Base-by-base conservation (phyloP, 2,113 vertebrate genomes). In the Artemisiospiza belli region DNA sequence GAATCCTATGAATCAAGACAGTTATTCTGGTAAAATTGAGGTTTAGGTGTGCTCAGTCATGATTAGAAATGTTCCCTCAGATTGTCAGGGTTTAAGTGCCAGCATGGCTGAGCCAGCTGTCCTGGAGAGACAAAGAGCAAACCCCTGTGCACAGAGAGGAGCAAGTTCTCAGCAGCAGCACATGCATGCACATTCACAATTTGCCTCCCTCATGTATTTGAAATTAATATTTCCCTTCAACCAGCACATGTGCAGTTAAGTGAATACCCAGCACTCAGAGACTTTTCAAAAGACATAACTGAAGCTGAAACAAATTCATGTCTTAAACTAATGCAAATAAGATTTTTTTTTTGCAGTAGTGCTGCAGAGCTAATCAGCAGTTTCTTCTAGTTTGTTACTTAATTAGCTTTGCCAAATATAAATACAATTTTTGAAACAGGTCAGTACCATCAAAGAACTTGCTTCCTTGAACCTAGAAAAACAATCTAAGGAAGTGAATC, bases 311-410 rank as follows among this genome's bases (percentile, higher is more conserved):
- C 35, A 82, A 84, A 91, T 49, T 54, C 2, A 33, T 62, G 74
- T 72, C 87, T 79, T 84, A 91, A 92, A 91, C 84, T 46, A 89
- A 93, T 62, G 77, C 67, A 87, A 72, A 30, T 67, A 81, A 87
- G 25, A 13, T 31, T 33, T 73, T 44, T 43, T 43, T 63, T 83
- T 89, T 90, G 11, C 66, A 63, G 51, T 75, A 76, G 30, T 46
- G 30, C 58, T 57, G 30, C 67, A 88, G 75, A 1, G 8, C 49
- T 87, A 28, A 54, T 91, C 89, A 93, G 69, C 78, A 90, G 43
- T 94, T 96, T 96, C 61, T 91, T 87, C 78, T 82, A n/a, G 62
- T 95, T 89, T 55, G 46, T 92, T 79, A 87, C 80, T 93, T 95
- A 91, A 95, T 91, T 95, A 89, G 66, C 81, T 90, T 52, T 90